Conservation (phyloP, 2,113 vertebrate genomes). For the Alouatta palliata region DNA sequence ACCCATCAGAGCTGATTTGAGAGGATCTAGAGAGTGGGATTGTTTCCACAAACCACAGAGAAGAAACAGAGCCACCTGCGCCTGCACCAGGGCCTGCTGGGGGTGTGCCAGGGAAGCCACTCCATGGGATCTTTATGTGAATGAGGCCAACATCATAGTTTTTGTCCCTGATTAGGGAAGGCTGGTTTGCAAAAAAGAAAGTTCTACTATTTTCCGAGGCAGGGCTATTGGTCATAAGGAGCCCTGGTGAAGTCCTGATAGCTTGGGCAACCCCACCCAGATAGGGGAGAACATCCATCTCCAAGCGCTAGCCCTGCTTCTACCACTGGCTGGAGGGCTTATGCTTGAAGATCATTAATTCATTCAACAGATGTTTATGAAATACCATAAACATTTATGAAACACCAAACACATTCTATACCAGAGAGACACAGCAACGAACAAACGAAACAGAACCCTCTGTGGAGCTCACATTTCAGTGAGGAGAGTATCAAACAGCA, state of each 20-base stretch:
- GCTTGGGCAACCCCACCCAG: no score
- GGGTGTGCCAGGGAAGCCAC: not conserved
- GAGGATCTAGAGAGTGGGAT: not conserved
- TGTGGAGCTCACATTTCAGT: no score
- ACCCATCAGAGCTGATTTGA: not conserved
- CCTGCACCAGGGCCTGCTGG: not conserved
- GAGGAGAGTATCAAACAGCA: not conserved
- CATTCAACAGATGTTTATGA: not conserved
- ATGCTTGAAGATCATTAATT: not conserved
- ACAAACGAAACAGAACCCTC: not conserved
- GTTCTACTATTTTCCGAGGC: not conserved
- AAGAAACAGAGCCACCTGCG: no score
- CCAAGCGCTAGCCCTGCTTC: not conserved
- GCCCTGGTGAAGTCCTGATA: not conserved
- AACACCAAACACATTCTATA: not conserved
- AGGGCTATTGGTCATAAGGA: not conserved
- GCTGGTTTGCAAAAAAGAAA: not conserved
- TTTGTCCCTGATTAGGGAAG: not conserved
- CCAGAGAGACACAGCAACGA: not conserved
- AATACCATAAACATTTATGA: not conserved
- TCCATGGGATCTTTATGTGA: not conserved
- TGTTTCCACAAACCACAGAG: not conserved
- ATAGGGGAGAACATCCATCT: not conserved
- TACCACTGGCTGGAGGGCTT: not conserved
- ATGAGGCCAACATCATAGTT: not conserved